Evolutionary conservation across 1,140 invertebrate species (phyloP).

Genomic region (Subanguina moxae): DNA sequence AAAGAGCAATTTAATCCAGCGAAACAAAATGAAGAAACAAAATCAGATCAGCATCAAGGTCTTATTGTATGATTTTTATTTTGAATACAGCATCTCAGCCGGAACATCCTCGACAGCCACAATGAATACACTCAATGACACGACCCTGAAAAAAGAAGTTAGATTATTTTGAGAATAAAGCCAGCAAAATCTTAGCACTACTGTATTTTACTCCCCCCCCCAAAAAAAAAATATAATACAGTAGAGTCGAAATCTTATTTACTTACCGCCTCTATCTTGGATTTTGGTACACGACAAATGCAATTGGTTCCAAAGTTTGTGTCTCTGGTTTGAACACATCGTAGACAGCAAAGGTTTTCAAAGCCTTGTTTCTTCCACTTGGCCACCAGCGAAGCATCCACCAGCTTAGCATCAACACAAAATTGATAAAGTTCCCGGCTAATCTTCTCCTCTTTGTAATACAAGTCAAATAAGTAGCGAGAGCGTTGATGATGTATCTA

Average conservation of each 20-base stretch:
- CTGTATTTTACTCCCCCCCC: too few relatives aligned
- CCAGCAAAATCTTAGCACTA: too few relatives aligned
- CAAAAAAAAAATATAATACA: constrained; percentile 13
- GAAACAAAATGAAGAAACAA: too few relatives aligned
- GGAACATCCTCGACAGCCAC: constrained; percentile 57
- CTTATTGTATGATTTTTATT: neutral
- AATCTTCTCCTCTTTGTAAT: constrained; percentile 90
- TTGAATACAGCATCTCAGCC: constrained; percentile 38
- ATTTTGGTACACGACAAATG: constrained; percentile 95
- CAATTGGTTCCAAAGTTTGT: constrained; percentile 99
- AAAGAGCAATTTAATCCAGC: too few relatives aligned
- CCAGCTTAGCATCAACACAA: constrained; percentile 91
- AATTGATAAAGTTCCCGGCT: constrained; percentile 93
- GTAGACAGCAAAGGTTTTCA: constrained; percentile 96
- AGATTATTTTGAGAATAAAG: neutral
- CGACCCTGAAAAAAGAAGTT: constrained; percentile 34
- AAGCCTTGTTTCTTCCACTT: constrained; percentile 99
- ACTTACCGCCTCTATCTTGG: constrained; percentile 85
- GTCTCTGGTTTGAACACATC: constrained; percentile 95
- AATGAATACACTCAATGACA: constrained; percentile 60
- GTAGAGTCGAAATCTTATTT: constrained; percentile 2
- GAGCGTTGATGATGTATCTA: constrained; percentile 96
- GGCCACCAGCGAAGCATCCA: constrained; percentile 92
- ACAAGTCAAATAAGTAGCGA: constrained; percentile 93
- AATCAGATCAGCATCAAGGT: too few relatives aligned